Evolutionary conservation across 2,888 invertebrate species (phyloP), one percentile per base, ranked within the genome.

Genomic region (Capitulum mitella): DNA sequence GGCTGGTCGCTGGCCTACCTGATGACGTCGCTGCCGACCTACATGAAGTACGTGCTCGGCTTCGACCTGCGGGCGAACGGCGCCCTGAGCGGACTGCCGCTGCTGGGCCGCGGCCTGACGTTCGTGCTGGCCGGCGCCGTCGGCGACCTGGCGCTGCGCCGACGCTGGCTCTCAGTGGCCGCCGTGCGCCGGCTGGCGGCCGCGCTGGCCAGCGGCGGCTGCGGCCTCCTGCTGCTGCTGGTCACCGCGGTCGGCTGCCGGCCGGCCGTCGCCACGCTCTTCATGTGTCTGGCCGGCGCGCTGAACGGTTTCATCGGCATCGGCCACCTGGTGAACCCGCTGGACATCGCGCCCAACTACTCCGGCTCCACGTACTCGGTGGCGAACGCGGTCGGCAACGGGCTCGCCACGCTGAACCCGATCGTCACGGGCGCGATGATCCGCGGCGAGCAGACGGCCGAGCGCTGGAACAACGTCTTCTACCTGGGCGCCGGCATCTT

Each of bases 401-500:
- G 70, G 26, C 8, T 70, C 26, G 37, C 70, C 37, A 70, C 40
- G 26, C 70, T 70, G 40, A 70, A 70, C 70, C 70, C 70, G 70
- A n/a, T 70, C 37, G 70, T 26, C 22, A 70, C 70, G 6, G 70
- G 70, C 37, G 70, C 70, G 3, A 70, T 70, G 70, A 40, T 70
- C 26, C 70, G 70, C 26, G 70, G 70, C 26, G 70, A 70, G 40
- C 70, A 70, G 40, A 70, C 70, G 37, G 70, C 70, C 3, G 70
- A 70, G 40, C 70, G 70, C 40, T 70, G 70, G 70, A 70, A 70
- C 70, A 37, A 40, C 40, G 70, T 70, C 29, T 70, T 70, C 70
- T 70, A 70, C 26, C 70, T 70, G 70, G 70, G 70, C 40, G 70
- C 70, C 70, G 70, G 70, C 70, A 70, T 70, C 70, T 70, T 70